phyloP scores from a whole-genome alignment of 2,888 invertebrate genomes.

The Poecilobothrus nobilitatus region DNA sequence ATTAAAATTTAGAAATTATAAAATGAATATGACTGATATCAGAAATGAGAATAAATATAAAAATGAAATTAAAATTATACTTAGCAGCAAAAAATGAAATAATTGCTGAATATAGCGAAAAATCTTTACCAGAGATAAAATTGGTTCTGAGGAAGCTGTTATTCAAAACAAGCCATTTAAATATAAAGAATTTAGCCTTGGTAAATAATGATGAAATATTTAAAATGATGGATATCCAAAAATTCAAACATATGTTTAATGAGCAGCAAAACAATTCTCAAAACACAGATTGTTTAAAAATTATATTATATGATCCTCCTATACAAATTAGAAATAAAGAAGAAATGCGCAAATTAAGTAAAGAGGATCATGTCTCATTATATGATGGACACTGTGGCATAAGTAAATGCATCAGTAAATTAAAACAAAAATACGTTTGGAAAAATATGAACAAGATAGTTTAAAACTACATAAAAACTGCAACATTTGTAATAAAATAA shows the following conservation, averaged over 20 bases:
- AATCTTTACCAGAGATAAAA: neutral
- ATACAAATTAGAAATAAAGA: conserved; percentile 12
- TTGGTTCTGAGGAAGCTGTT: conserved; percentile 12
- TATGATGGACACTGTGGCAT: conserved; percentile 17
- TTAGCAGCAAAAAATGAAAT: neutral
- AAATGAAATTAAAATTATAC: neutral
- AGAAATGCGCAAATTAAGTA: conserved; percentile 11
- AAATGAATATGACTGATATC: too few species aligned
- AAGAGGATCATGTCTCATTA: conserved; percentile 13
- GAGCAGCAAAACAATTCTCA: conserved; percentile 7
- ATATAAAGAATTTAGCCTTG: conserved; percentile 10
- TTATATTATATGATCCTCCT: conserved; percentile 9
- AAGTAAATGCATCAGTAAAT: conserved; percentile 15
- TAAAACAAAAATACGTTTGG: conserved; percentile 18
- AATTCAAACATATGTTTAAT: conserved; percentile 9
- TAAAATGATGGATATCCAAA: conserved; percentile 5
- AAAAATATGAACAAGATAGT: neutral
- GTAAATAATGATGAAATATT: conserved; percentile 12
- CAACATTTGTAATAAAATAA: too few species aligned
- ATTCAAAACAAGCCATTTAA: neutral
- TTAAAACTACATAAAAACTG: neutral
- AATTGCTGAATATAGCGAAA: conserved; percentile 6
- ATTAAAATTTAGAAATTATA: neutral
- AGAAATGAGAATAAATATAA: neutral
- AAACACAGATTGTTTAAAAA: neutral